Percentiles rank a stretch among this genome's conserved stretches.
phyloP scores from a whole-genome alignment of 2,888 invertebrate genomes.

The Eilema griseolum region DNA sequence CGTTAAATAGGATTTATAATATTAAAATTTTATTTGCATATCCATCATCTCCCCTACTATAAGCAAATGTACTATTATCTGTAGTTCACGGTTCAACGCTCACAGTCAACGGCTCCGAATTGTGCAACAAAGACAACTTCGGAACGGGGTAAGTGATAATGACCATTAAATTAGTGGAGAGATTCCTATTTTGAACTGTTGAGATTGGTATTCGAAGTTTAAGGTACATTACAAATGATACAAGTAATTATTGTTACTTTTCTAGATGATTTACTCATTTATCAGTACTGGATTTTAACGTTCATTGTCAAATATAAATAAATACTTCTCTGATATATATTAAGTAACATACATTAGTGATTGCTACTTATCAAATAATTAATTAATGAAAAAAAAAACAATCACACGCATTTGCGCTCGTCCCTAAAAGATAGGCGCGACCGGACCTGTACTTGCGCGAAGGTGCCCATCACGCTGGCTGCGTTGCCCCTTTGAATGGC shows the following conservation, averaged over 20 bases:
- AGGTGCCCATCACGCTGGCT: too few species aligned
- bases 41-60: slow-evolving; percentile 7
- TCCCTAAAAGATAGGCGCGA: too few species aligned
- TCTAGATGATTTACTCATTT: neutral
- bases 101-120: slow-evolving; percentile 42
- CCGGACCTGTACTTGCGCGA: too few species aligned
- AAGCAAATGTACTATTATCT: slow-evolving; percentile 48
- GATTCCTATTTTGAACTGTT: neutral
- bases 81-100: slow-evolving; percentile 46
- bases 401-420: too few species aligned
- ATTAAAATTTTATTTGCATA: neutral
- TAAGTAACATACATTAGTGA: too few species aligned
- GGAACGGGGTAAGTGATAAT: slow-evolving; percentile 31
- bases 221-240: neutral
- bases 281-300: neutral
- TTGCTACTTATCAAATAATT: too few species aligned
- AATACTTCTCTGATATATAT: too few species aligned
- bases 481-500: too few species aligned
- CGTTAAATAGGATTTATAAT: too few species aligned
- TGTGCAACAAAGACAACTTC: slow-evolving; percentile 41
- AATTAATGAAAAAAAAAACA: too few species aligned
- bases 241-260: neutral
- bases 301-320: neutral
- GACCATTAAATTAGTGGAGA: slow-evolving; percentile 32
- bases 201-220: neutral